Percentiles rank a stretch among this genome's conserved stretches.
phyloP scores from a whole-genome alignment of 2,113 vertebrate species.

The Tragelaphus buxtoni region DNA sequence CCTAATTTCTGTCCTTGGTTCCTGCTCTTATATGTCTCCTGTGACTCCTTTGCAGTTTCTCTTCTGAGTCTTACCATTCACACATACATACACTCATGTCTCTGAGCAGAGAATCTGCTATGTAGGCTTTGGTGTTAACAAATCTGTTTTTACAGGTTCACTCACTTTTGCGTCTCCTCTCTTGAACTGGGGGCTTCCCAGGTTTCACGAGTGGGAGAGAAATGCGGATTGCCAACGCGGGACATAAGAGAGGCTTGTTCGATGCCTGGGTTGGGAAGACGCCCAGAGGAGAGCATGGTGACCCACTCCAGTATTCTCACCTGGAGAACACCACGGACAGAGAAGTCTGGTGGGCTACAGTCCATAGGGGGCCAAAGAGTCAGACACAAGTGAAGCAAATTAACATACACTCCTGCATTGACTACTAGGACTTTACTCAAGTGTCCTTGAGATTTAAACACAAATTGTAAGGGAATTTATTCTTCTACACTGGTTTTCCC shows the following conservation, averaged over 20 bases:
- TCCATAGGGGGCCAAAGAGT: fast-evolving
- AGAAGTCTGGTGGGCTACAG: neutral
- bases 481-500: neutral
- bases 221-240: fast-evolving
- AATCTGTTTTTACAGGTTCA: neutral
- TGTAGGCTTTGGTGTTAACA: neutral
- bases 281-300: neutral
- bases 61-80: neutral
- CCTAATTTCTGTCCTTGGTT: neutral
- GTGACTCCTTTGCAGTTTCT: neutral
- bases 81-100: neutral
- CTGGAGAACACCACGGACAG: neutral
- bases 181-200: neutral
- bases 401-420: neutral
- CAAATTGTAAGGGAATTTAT: neutral
- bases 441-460: neutral
- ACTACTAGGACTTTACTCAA: neutral
- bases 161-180: neutral
- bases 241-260: neutral
- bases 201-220: neutral
- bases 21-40: neutral
- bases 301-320: neutral
- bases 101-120: neutral
- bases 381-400: neutral
- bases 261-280: neutral